Base-by-base conservation (phyloP, 2,888 invertebrate species). In the Hydriomena furcata region DNA sequence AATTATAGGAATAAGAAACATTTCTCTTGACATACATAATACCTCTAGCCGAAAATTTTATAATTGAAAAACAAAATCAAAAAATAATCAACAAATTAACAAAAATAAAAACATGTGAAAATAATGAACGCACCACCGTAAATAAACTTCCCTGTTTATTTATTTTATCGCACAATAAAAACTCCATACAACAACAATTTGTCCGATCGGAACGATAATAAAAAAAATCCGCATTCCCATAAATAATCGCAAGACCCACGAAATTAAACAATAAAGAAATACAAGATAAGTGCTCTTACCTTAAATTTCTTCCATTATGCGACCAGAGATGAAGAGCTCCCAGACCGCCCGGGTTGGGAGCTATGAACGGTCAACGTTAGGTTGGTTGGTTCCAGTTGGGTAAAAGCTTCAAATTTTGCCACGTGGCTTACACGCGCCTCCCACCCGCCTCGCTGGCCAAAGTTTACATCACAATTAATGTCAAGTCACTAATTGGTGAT, bases 381-480 rank as follows among this genome's bases (percentile, higher is more conserved):
- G 25, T 7, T 55, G 46, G 60, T 13, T 11, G 20, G 7, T 11
- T 32, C 20, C 50, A 54, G 61, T 64, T 62, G 73, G 74, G 73
- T 68, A 66, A 66, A 64, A 60, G 65, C 72, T 66, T 69, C 70
- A 70, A 59, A 79, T 67, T 64, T 71, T 51, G 78, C 54, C 82
- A 71, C 82, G 82, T 84, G 84, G 52, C 75, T 31, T 55, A 58
- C 84, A 76, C 84, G 84, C 76, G 84, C 57, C 72, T 59, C 50
- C 54, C 57, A 68, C 55, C 64, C 58, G 28, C 44, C 35, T 30
- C 23, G 68, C 64, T 66, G 67, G 53, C 61, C 66, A 56, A 77
- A 81, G 73, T 82, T 79, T 77, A 79, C 68, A 77, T 80, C 75
- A 75, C 78, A 79, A 79, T 84, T 80, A 77, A 78, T 79, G 84